Evolutionary conservation across 2,797 vertebrate genomes (phyloP), one percentile per base, ranked within the genome.

Genomic region (Oophaga sylvatica): DNA sequence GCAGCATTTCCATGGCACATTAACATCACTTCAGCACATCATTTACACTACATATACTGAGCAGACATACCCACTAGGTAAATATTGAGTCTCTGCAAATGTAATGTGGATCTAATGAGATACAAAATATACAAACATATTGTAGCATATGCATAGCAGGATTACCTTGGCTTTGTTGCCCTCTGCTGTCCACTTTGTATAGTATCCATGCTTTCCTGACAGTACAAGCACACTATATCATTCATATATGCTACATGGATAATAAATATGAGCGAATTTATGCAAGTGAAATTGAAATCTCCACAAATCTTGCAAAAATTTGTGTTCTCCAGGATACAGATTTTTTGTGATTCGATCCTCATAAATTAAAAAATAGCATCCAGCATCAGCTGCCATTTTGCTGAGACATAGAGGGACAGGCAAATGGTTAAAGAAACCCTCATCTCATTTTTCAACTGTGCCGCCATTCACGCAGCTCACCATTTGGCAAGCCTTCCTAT

Each of bases 61-160:
- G 70, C 41, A 48, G 41, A 75, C 71, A 73, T 73, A 73, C 71
- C 71, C 71, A 75, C 41, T 75, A 75, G 41, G 41, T 75, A 75
- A 75, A 75, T 75, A 75, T 75, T 75, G 71, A 48, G 41, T 13
- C 70, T 31, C 63, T 71, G 13, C 67, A 31, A 70, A 35, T 0
- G 16, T 71, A 62, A 62, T 7, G 6, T 11, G n/a, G 26, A n/a
- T 67, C 26, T 70, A 31, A 75, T 13, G 22, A 48, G 3, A 75
- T 48, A 12, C 20, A n/a, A 20, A 48, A 1, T 48, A 12, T 48
- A 75, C 4, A 73, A 45, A 20, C 19, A 48, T 13, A 35, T 35
- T 45, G 35, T 41, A 45, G 45, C 2, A 29, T 79, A 35, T 79
- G 8, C 29, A 17, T 35, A 26, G n/a, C 13, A 48, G 62, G 15